Evolutionary conservation across 2,888 invertebrate genomes (phyloP).

Genomic region (Diadromus collaris): DNA sequence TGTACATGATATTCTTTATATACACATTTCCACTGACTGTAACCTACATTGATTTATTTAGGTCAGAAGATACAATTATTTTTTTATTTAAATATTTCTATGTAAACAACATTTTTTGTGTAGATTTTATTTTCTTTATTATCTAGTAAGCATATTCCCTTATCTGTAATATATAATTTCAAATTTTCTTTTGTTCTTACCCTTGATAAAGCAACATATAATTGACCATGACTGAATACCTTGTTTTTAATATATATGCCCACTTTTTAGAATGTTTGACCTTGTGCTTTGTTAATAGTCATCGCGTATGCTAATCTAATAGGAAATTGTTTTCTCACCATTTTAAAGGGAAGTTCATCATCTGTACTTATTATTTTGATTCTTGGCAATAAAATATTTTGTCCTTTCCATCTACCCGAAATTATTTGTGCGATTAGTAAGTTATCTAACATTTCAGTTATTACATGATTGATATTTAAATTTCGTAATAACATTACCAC

Average conservation of each 20-base stretch:
- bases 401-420: constrained; percentile 27
- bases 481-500: constrained; percentile 44
- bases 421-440: constrained; percentile 38
- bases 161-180: constrained; percentile 25
- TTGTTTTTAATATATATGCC: constrained; percentile 48
- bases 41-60: no score
- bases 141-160: no score
- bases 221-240: no score
- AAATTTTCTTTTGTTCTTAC: constrained; percentile 34
- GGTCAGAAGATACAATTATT: no score
- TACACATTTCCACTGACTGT: no score
- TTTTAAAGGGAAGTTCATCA: constrained; percentile 15
- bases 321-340: constrained; percentile 21
- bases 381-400: constrained; percentile 49
- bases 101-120: constrained; percentile 36
- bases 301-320: constrained; percentile 24
- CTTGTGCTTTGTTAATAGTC: constrained; percentile 29
- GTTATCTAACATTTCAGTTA: constrained; percentile 22
- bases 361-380: constrained; percentile 42
- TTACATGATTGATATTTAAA: constrained; percentile 30
- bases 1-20: no score
- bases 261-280: constrained; percentile 34
- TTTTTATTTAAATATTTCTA: constrained; percentile 31
- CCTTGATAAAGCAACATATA: constrained; percentile 49
- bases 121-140: not conserved